A percentile compares a stretch with the other conserved stretches of the same genome.
phyloP scores from a whole-genome alignment of 2,888 invertebrate species.

The Fissipunctia ypsillon region DNA sequence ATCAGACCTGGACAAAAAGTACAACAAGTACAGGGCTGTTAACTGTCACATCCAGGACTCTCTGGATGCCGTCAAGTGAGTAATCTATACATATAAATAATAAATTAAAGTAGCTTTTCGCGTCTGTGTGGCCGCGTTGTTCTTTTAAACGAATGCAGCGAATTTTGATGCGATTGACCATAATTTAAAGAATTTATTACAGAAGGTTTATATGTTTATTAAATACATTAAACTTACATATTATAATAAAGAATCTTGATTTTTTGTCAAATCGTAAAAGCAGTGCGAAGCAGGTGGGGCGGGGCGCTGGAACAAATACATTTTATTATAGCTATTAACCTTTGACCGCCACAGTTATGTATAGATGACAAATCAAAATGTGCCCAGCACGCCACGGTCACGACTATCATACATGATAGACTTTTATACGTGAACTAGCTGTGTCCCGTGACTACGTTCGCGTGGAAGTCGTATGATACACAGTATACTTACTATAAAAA shows the following conservation, averaged over 20 bases:
- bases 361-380: too few relatives aligned
- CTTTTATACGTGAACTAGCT: too few relatives aligned
- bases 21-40: constrained; percentile 72
- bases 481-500: too few relatives aligned
- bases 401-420: too few relatives aligned
- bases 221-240: background rate
- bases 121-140: background rate
- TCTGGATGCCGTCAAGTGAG: constrained; percentile 76
- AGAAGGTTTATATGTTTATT: background rate
- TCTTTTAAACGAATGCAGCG: background rate
- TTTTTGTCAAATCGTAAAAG: background rate
- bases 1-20: constrained; percentile 74
- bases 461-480: too few relatives aligned
- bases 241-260: background rate
- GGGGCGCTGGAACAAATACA: background rate
- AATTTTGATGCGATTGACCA: background rate
- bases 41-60: constrained; percentile 83
- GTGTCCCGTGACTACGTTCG: too few relatives aligned
- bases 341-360: too few relatives aligned
- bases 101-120: background rate
- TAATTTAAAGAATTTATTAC: background rate
- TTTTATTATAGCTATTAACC: background rate
- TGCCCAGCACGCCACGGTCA: too few relatives aligned
- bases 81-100: background rate
- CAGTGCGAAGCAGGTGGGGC: too few relatives aligned